Conservation (phyloP, 2,113 vertebrate genomes). For the Plectropomus leopardus region DNA sequence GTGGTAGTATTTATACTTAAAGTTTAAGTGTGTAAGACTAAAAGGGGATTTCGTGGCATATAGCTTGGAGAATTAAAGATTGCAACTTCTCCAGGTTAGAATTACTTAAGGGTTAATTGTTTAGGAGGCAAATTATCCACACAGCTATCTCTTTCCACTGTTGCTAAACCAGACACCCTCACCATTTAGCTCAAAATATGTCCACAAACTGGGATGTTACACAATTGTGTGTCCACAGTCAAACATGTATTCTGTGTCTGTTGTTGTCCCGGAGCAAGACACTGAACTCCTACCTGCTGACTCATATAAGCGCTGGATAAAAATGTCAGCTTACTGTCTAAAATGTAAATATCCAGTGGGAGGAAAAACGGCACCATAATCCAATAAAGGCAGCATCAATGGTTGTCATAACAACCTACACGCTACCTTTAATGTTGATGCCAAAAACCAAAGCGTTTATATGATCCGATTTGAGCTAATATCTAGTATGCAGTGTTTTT, state of each 20-base stretch:
- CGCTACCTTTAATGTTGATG: conserved; percentile 30
- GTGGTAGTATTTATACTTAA: no score
- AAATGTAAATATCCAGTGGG: conserved; percentile 54
- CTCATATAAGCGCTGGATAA: conserved; percentile 40
- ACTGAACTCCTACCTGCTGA: conserved; percentile 48
- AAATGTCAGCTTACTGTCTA: conserved; percentile 61
- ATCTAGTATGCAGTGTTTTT: conserved; percentile 2
- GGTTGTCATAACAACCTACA: conserved; percentile 62
- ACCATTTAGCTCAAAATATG: not conserved
- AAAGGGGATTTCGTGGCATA: no score
- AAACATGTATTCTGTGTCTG: not conserved
- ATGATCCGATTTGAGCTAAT: conserved; percentile 19
- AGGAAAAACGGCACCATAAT: conserved; percentile 54
- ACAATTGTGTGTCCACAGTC: not conserved
- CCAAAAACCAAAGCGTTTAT: conserved; percentile 9
- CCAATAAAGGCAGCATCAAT: conserved; percentile 43
- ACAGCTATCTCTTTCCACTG: no score
- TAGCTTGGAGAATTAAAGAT: no score
- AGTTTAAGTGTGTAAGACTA: no score
- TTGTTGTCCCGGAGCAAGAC: conserved; percentile 17
- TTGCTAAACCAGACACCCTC: not conserved
- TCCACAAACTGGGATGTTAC: not conserved
- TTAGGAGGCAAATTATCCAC: no score
- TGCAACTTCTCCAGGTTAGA: no score
- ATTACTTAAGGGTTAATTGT: no score